Evolutionary conservation across 2,113 vertebrate genomes (phyloP), one percentile per base, ranked within the genome.

Genomic region (Trichomycterus rosablanca): DNA sequence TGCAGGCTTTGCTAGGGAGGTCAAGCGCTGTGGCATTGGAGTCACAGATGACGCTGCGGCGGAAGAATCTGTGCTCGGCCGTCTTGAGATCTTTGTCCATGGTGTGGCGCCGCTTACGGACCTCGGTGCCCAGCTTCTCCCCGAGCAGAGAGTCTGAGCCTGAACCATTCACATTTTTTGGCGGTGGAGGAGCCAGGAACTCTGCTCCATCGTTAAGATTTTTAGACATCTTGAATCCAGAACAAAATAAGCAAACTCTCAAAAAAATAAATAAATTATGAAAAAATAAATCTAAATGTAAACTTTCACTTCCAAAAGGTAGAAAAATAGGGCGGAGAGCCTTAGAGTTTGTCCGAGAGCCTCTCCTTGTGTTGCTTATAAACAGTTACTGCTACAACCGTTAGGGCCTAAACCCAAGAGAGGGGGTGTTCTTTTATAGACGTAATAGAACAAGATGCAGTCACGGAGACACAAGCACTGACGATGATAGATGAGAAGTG

Each of bases 1-100:
- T 63, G 11, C 84, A 74, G 0, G 90, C 86, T 68, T 97, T 83
- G 75, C 93, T 91, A 26, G 95, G 95, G 11, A 97, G 87, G 69
- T 98, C 95, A 75, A 98, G 65, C 18, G 94, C 95, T 0, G 95
- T 97, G 30, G 88, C 93, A 2, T 95, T 97, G 9, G 95, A 98
- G 77, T 98, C 95, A 60, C 94, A 97, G 68, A 98, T 97, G 71
- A 98, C 95, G 57, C 94, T 97, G 49, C 94, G 93, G 39, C 95
- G 90, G 77, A 98, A 97, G 74, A 98, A 97, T 18, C 95, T 91
- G 78, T 98, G 95, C 78, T 98, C 94, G 0, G 89, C 89, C 11
- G 88, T 46, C 71, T 91, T 94, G 55, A 90, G 92, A 86, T 97
- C 95, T 80, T 93, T 90, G 70, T 98, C 95, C 95, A 97, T 95